Evolutionary conservation across 2,113 vertebrate species (phyloP).

Genomic region (Bujurquina vittata): DNA sequence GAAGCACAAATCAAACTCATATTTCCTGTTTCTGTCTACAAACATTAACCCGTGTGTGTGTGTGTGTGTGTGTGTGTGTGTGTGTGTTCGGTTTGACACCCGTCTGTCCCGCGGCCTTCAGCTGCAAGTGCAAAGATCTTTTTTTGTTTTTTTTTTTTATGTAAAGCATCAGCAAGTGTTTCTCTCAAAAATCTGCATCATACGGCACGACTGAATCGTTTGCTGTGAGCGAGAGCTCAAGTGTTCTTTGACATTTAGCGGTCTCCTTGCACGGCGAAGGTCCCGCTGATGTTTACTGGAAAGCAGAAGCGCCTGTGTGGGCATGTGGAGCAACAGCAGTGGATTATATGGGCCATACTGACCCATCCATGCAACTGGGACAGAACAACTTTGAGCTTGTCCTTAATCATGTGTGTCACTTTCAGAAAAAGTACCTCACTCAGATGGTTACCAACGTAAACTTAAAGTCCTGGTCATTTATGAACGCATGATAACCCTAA

Average conservation of each 20-base stretch:
- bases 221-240: constrained; percentile 27
- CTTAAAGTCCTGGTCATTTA: fast-evolving
- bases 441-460: neutral
- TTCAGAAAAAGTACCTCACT: neutral
- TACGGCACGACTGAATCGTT: neutral
- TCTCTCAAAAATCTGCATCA: neutral
- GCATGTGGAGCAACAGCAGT: neutral
- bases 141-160: neutral
- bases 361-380: neutral
- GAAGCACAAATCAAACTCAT: neutral
- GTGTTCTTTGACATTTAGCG: constrained; percentile 8
- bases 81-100: neutral
- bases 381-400: neutral
- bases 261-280: constrained; percentile 16
- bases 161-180: neutral
- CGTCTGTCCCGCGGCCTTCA: neutral
- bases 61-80: too few species aligned
- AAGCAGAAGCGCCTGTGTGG: constrained; percentile 1
- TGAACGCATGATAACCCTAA: neutral
- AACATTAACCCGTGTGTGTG: neutral
- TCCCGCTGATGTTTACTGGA: constrained; percentile 44
- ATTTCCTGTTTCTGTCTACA: neutral
- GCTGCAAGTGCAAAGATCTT: neutral
- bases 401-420: neutral
- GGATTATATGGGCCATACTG: neutral